Evolutionary conservation across 2,888 invertebrate species (phyloP), one percentile per base, ranked within the genome.

Genomic region (Catotricha subobsoleta): DNA sequence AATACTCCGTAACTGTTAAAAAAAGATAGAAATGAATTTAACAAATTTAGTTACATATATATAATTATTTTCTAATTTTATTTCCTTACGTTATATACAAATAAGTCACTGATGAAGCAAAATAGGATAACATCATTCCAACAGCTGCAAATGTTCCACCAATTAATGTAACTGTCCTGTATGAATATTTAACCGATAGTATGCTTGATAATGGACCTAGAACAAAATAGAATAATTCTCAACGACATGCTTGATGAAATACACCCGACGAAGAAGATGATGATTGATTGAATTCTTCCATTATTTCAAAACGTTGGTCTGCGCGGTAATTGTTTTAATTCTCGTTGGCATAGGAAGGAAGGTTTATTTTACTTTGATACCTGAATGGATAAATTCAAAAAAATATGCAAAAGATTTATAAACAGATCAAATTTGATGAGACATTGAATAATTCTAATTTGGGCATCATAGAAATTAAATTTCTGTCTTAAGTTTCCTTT

Each of bases 131-230:
- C 47, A 86, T 81, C 80, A 87, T 81, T 38, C 88, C 88, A 47
- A 74, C 67, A 0, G 84, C 81, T 0, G 86, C 83, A 46, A 80
- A 78, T 25, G 78, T 71, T 5, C 87, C 87, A 7, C 87, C 88
- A 20, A 86, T 64, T 12, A 87, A 64, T 1, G 87, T 86, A 25
- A 88, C 87, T 10, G 80, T 80, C 37, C 82, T 65, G 53, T 82
- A 86, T 19, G 86, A 84, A 68, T 80, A 84, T 55, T 75, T 80
- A 46, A 84, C 76, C 1, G 86, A 84, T 40, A 88, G 64, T 48
- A 86, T 76, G 51, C 86, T 86, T 9, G 87, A 84, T 31, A 88
- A 54, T 12, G 88, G 88, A 51, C 87, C 88, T 87, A 65, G 41
- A 65, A 65, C 45, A 41, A 21, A 21, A 31, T 36, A 13, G 19